A percentile compares a stretch with the other conserved stretches of the same genome.
Evolutionary conservation across 2,888 invertebrate species (phyloP).

Genomic region (Leucophenga montana): DNA sequence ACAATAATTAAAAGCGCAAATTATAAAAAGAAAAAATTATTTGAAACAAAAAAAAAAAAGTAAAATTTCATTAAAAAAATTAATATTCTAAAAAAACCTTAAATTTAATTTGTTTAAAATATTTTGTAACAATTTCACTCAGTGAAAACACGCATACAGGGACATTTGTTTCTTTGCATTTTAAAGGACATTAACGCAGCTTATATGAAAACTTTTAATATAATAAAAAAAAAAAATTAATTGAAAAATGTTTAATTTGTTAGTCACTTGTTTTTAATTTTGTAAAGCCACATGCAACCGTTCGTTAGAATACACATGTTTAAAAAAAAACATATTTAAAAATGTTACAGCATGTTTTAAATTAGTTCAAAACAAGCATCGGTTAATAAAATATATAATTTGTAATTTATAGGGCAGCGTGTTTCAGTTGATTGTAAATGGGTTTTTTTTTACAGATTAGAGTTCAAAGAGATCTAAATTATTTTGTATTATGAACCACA

Average conservation of each 20-base stretch:
- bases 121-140: neutral
- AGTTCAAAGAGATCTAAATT: neutral
- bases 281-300: neutral
- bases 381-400: neutral
- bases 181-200: neutral
- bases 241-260: neutral
- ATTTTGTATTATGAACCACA: neutral
- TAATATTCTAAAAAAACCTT: conserved; percentile 28
- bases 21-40: conserved; percentile 43
- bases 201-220: neutral
- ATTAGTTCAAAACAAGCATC: conserved; percentile 5
- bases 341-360: neutral
- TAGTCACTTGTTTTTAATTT: neutral
- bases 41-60: conserved; percentile 39
- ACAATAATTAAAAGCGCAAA: conserved; percentile 32
- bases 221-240: neutral
- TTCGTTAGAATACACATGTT: too few species aligned
- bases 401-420: too few species aligned
- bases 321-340: too few species aligned
- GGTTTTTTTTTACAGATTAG: neutral
- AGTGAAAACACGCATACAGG: neutral
- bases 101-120: neutral
- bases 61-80: conserved; percentile 36
- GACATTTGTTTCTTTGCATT: neutral
- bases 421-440: neutral